These are phyloP conservation scores for Heliconius hermathena DNA, from an alignment of 1,140 invertebrate species.

Conservation along the genomic window DNA sequence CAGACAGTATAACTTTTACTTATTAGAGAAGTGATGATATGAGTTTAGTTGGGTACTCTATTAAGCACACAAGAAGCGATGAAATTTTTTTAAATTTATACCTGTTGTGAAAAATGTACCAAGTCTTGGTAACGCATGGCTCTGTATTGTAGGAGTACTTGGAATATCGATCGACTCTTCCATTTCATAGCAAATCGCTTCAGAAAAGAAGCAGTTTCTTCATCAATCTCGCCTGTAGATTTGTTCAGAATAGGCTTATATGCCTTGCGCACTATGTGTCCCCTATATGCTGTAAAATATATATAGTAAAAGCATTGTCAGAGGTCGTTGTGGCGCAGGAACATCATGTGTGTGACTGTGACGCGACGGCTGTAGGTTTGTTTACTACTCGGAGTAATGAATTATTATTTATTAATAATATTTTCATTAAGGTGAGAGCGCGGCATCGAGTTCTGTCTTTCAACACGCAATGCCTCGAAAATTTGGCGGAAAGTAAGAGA, in stretches of 20 bases:
- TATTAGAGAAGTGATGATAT: background rate
- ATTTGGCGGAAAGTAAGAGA: too few relatives aligned
- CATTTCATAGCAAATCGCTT: slow-evolving; percentile 88
- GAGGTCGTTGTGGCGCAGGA: background rate
- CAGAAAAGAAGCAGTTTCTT: slow-evolving; percentile 87
- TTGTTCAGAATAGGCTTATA: slow-evolving; percentile 84
- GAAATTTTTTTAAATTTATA: slow-evolving; percentile 52
- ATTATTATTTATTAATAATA: too few relatives aligned
- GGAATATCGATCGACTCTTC: slow-evolving; percentile 90
- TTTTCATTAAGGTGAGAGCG: too few relatives aligned
- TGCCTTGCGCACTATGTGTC: slow-evolving; percentile 86
- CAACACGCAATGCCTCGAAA: too few relatives aligned
- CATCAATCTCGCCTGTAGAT: slow-evolving; percentile 85
- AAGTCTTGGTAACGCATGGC: slow-evolving; percentile 90
- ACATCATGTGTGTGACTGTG: too few relatives aligned
- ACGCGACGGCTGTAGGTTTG: too few relatives aligned
- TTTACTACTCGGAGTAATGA: too few relatives aligned
- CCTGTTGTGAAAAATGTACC: slow-evolving; percentile 92
- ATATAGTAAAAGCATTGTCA: background rate
- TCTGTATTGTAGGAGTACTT: slow-evolving; percentile 90
- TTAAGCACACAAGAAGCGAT: background rate
- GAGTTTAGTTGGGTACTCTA: background rate
- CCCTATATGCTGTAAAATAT: slow-evolving; percentile 84
- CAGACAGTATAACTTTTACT: too few relatives aligned
- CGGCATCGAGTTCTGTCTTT: too few relatives aligned